Evolutionary conservation across 2,797 vertebrate species (phyloP).

Genomic region (Garrulus glandarius): DNA sequence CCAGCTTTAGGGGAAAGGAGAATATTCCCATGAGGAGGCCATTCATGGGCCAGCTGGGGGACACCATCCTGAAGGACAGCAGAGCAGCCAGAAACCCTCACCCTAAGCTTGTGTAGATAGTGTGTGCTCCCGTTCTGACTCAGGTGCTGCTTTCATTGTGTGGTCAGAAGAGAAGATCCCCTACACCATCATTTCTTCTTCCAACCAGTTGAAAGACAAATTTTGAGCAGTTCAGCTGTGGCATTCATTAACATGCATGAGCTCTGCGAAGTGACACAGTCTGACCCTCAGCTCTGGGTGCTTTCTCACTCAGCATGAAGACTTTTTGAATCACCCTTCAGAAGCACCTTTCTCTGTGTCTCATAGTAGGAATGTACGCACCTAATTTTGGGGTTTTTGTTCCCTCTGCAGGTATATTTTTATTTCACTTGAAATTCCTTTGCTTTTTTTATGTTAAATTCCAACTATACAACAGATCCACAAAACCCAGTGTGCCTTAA

Average conservation of each 20-base stretch:
- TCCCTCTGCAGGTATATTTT: background rate
- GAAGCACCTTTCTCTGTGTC: background rate
- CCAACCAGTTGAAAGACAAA: background rate
- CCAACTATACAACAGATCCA: background rate
- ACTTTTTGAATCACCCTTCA: background rate
- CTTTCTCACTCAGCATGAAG: background rate
- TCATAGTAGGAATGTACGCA: background rate
- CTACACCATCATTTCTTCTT: background rate
- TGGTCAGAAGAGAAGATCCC: background rate
- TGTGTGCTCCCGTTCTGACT: background rate
- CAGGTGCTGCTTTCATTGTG: background rate
- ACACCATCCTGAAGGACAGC: background rate
- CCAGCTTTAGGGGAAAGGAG: background rate
- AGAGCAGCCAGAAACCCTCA: background rate
- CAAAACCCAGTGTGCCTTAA: background rate
- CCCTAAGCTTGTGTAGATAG: accelerated
- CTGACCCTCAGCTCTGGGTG: background rate
- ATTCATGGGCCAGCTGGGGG: too few species aligned
- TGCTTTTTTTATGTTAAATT: background rate
- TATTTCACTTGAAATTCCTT: background rate
- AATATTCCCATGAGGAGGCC: background rate
- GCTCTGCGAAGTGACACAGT: background rate
- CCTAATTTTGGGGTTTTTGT: background rate
- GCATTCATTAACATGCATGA: background rate
- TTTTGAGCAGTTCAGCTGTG: background rate